Percentiles rank a stretch among this genome's conserved stretches.
These are phyloP conservation scores for Heliconius sara DNA, from an alignment of 2,888 invertebrate genomes.

Conservation along the genomic window DNA sequence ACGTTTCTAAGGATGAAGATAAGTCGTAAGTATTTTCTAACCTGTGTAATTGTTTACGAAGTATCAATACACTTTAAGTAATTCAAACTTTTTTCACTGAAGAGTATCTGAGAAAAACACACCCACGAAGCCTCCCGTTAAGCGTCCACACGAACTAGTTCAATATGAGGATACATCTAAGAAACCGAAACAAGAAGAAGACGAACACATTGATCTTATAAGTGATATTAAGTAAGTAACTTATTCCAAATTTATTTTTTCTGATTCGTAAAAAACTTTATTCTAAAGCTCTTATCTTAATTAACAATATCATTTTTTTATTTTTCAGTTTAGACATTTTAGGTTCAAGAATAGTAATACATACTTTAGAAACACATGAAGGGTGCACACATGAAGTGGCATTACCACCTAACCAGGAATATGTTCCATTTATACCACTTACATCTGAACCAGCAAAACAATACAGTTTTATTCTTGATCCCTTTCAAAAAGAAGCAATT, in stretches of 20 bases:
- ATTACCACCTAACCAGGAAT: constrained; percentile 93
- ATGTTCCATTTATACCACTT: constrained; percentile 84
- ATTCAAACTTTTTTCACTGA: background rate
- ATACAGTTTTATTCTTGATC: constrained; percentile 97
- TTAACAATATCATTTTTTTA: background rate
- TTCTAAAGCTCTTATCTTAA: background rate
- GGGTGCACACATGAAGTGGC: constrained; percentile 99
- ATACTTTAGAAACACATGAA: constrained; percentile 94
- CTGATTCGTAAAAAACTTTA: background rate
- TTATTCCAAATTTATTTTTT: constrained; percentile 49
- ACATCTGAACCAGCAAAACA: constrained; percentile 92
- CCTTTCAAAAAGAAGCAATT: constrained; percentile 98
- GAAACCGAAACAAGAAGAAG: constrained; percentile 64
- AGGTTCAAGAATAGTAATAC: constrained; percentile 92
- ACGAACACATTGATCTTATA: constrained; percentile 59
- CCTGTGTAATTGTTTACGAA: constrained; percentile 20
- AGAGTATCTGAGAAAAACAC: constrained; percentile 49
- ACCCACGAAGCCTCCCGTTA: constrained; percentile 52
- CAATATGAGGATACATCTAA: constrained; percentile 69
- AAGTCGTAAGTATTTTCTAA: constrained; percentile 62
- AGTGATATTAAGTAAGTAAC: constrained; percentile 71
- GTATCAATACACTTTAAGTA: constrained; percentile 2
- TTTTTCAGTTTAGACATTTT: constrained; percentile 88
- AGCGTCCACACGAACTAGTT: constrained; percentile 70
- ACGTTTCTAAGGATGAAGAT: constrained; percentile 55